Base-by-base conservation (phyloP, 2,888 invertebrate genomes). In the Pyrochroa serraticornis region DNA sequence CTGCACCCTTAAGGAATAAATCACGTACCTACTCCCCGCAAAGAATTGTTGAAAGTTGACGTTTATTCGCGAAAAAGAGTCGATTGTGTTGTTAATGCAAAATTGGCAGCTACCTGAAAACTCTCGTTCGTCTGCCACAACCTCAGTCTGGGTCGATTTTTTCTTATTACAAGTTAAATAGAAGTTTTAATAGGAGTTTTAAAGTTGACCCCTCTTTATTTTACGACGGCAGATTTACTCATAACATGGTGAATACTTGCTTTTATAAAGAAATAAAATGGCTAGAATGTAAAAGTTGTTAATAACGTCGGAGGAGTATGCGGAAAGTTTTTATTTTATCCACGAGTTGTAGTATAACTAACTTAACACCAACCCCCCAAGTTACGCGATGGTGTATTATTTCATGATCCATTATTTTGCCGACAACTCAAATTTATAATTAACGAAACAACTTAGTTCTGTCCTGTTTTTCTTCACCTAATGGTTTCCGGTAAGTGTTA, bases 271-370 rank as follows among this genome's bases (percentile, higher is more conserved):
- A 46, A 54, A 47, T 54, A 47, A 54, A 45, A 53, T 46, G 47
- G 47, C 42, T 47, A 54, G 36, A 55, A 55, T 47, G 49, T 49
- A 49, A 55, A 55, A 55, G 49, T 49, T 49, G 48, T 44, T 55
- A 48, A 54, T 54, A 54, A 47, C 35, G 42, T 47, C 31, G 47
- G 41, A 49, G 22, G 22, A 22, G 22, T 22, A 55, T 49, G 43
- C 48, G 37, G 33, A 22, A 38, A 49, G 49, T 55, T 49, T 55
- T 52, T 37, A 13, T 13, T 34, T n/a, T 43, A 48, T 43, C 30
- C 22, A 22, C 22, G 22, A 22, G 22, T 22, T 22, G 3, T 22
- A 22, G 22, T 22, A 22, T 22, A 22, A 22, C 22, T 22, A 22
- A 22, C 22, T 22, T 22, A 22, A 22, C 22, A 22, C 22, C 22